Conservation (phyloP, 2,888 invertebrate genomes). For the Caenorhabditis zanzibari region DNA sequence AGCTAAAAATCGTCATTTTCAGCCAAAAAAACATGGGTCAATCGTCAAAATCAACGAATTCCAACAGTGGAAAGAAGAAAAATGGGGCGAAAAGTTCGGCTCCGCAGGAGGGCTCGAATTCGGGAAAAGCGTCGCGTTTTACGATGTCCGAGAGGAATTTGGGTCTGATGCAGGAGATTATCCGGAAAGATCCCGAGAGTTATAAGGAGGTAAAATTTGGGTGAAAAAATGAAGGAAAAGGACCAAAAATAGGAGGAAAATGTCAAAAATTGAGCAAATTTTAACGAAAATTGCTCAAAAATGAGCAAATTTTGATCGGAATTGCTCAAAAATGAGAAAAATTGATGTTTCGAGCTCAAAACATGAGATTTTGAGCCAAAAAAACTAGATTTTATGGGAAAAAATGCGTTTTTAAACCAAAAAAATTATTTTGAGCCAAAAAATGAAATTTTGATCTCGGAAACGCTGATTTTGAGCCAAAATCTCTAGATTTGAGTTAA, state of each 20-base stretch:
- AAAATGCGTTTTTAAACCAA: neutral
- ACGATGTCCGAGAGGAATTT: conserved; percentile 76
- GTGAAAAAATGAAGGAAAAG: neutral
- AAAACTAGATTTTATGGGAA: too few species aligned
- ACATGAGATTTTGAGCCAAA: conserved; percentile 6
- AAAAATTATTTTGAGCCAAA: neutral
- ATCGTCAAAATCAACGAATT: conserved; percentile 18
- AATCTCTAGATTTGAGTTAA: too few species aligned
- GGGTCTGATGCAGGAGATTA: conserved; percentile 78
- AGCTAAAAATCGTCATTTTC: conserved; percentile 21
- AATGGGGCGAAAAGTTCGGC: neutral
- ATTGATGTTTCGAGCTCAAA: too few species aligned
- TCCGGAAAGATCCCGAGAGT: conserved; percentile 81
- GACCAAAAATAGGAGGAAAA: neutral
- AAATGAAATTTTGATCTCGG: neutral
- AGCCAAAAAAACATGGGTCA: conserved; percentile 33
- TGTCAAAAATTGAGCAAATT: neutral
- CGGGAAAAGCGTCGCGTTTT: conserved; percentile 68
- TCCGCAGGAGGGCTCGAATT: conserved; percentile 34
- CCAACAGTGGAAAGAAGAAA: conserved; percentile 1
- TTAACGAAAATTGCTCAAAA: neutral
- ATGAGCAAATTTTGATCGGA: neutral
- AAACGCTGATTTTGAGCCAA: neutral
- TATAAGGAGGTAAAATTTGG: conserved; percentile 75
- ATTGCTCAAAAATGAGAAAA: neutral